Evolutionary conservation across 2,113 vertebrate genomes (phyloP).

Genomic region (Anarhynchus alexandrinus): DNA sequence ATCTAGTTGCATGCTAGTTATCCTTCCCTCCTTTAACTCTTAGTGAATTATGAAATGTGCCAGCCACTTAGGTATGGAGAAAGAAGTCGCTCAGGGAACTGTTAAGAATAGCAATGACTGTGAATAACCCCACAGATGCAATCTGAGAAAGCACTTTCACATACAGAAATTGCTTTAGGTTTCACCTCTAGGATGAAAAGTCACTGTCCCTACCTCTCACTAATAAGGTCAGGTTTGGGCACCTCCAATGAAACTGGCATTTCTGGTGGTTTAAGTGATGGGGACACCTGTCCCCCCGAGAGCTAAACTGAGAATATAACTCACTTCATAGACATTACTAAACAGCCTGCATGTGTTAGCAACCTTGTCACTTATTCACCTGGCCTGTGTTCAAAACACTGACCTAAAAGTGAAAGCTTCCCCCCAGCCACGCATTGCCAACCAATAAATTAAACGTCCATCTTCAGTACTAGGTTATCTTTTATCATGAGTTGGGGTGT

Average conservation of each 20-base stretch:
- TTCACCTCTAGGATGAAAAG: conserved; percentile 50
- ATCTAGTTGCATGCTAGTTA: background rate
- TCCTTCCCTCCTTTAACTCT: background rate
- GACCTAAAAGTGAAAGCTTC: conserved; percentile 55
- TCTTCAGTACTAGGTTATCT: conserved; percentile 27
- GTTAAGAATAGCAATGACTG: conserved; percentile 31
- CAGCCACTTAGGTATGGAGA: background rate
- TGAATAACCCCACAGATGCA: conserved; percentile 37
- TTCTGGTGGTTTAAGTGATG: conserved; percentile 45
- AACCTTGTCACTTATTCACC: conserved; percentile 45
- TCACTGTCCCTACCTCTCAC: conserved; percentile 17
- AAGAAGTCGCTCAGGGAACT: background rate
- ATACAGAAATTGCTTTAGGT: conserved; percentile 21
- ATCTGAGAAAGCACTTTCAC: conserved; percentile 43
- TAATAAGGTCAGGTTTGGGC: conserved; percentile 43
- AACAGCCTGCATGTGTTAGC: conserved; percentile 39
- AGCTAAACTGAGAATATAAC: conserved; percentile 45
- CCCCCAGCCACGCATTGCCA: background rate
- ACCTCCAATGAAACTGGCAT: conserved; percentile 36
- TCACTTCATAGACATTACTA: conserved; percentile 52
- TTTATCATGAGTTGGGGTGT: background rate
- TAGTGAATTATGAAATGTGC: background rate
- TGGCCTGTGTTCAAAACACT: conserved; percentile 48
- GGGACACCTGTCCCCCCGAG: background rate
- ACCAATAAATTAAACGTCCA: conserved; percentile 4